Evolutionary conservation across 2,888 invertebrate genomes (phyloP), one percentile per base, ranked within the genome.

Genomic region (Drosophila mercatorum): DNA sequence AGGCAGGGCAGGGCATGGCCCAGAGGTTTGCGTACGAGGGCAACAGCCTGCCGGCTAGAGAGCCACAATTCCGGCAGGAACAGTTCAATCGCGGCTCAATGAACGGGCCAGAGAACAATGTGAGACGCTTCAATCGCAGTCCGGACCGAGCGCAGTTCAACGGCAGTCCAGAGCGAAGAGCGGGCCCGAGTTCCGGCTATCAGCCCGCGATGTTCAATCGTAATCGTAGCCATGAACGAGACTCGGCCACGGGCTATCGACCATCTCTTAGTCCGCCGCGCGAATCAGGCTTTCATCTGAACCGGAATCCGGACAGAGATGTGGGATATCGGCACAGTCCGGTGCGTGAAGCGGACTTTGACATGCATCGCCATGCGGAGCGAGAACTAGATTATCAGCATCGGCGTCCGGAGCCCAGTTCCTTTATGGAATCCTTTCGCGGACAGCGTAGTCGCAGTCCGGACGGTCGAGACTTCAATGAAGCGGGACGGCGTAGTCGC

Each of bases 401-500:
- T 6, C 34, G 34, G 17, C 12, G 3, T 51, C 34, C 17, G 12
- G 36, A 22, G 17, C 51, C 34, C 12, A 22, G 36, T 2, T 11
- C 11, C 0, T 5, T 36, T 17, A 11, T 8, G 7, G 11, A 14
- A 10, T 22, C 36, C 22, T 5, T 38, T 22, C 5, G 17, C 55
- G 34, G 17, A 28, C 28, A 5, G 28, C 38, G 8, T 5, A 36
- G 44, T 26, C 61, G 43, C 55, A 56, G 62, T 38, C 62, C 62
- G 14, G 28, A 40, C 5, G n/a, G n/a, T 28, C 26, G n/a, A 11
- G 55, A 38, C 12, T 46, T 47, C 7, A 5, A 34, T n/a, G 55
- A 26, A 3, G 10, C 8, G 6, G 17, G 34, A 11, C 36, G 47
- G 10, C 66, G 71, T 2, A 66, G 73, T 22, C 73, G 55, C 4